Conservation (phyloP, 2,888 invertebrate species). For the Athalia circularis region DNA sequence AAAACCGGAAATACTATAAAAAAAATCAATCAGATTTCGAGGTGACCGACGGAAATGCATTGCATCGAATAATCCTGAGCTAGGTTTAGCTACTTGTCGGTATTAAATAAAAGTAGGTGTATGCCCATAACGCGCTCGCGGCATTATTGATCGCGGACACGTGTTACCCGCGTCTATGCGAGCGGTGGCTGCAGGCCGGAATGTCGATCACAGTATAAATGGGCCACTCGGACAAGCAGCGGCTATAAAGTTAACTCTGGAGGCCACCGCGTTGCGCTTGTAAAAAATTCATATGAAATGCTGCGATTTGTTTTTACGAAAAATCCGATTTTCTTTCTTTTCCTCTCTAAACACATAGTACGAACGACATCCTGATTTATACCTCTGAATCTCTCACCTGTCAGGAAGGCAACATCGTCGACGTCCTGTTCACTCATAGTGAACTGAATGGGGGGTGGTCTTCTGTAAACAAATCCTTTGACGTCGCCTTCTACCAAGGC, state of each 20-base stretch:
- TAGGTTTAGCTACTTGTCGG: not conserved
- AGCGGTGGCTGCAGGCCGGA: conserved; percentile 52
- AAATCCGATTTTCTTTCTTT: not conserved
- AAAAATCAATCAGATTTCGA: not conserved
- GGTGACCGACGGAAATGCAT: not conserved
- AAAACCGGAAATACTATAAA: too few relatives aligned
- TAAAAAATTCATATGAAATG: too few relatives aligned
- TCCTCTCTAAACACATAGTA: too few relatives aligned
- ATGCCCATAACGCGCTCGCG: not conserved
- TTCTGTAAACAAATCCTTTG: conserved; percentile 71
- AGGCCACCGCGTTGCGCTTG: too few relatives aligned
- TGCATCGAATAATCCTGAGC: not conserved
- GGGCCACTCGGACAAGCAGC: conserved; percentile 66
- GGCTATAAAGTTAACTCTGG: not conserved
- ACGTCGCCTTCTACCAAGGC: conserved; percentile 70
- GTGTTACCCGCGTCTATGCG: conserved; percentile 64
- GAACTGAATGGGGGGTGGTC: conserved; percentile 69
- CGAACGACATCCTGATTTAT: not conserved
- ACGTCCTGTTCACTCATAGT: conserved; percentile 92
- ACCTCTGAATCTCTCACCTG: conserved; percentile 78
- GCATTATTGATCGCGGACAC: conserved; percentile 69
- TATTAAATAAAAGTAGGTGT: conserved; percentile 18
- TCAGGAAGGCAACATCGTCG: conserved; percentile 94
- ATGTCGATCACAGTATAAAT: conserved; percentile 59
- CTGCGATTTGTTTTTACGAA: too few relatives aligned